Percentiles rank a stretch among this genome's conserved stretches.
Conservation (phyloP, 2,888 invertebrate genomes). For the Pinctada fucata region DNA sequence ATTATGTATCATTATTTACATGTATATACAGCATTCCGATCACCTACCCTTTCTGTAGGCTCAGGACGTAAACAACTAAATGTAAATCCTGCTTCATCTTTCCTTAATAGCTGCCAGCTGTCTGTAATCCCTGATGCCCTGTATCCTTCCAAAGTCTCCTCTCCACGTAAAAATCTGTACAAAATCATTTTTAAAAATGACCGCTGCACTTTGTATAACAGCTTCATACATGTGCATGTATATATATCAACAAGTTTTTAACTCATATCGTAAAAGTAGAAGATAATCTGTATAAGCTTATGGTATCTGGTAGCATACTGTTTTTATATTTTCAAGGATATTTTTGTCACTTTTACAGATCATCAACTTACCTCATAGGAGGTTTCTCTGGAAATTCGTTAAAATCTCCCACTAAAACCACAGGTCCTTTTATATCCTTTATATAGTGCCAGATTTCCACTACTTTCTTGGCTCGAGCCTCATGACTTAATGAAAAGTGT, state of each 20-base stretch:
- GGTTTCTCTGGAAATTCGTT: conserved; percentile 66
- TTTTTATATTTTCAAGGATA: not conserved
- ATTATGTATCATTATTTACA: too few relatives aligned
- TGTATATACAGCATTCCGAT: too few relatives aligned
- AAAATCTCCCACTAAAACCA: conserved; percentile 63
- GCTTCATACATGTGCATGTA: not conserved
- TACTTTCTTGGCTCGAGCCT: conserved; percentile 63
- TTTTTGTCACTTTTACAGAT: not conserved
- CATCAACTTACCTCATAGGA: conserved; percentile 56
- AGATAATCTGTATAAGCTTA: not conserved
- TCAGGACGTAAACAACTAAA: too few relatives aligned
- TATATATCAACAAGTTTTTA: not conserved
- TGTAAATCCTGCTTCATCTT: too few relatives aligned
- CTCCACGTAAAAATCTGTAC: conserved; percentile 57
- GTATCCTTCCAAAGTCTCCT: conserved; percentile 36
- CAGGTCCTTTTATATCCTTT: conserved; percentile 51
- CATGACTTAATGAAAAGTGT: conserved; percentile 68
- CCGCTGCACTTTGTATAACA: not conserved
- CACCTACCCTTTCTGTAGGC: too few relatives aligned
- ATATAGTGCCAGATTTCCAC: conserved; percentile 59
- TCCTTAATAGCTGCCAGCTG: conserved; percentile 45
- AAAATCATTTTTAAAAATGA: not conserved
- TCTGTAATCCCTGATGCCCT: conserved; percentile 48
- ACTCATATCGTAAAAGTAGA: not conserved
- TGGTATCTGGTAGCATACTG: not conserved